These are phyloP conservation scores for Okamejei kenojei DNA, from an alignment of 2,797 vertebrate genomes.

Conservation along the genomic window DNA sequence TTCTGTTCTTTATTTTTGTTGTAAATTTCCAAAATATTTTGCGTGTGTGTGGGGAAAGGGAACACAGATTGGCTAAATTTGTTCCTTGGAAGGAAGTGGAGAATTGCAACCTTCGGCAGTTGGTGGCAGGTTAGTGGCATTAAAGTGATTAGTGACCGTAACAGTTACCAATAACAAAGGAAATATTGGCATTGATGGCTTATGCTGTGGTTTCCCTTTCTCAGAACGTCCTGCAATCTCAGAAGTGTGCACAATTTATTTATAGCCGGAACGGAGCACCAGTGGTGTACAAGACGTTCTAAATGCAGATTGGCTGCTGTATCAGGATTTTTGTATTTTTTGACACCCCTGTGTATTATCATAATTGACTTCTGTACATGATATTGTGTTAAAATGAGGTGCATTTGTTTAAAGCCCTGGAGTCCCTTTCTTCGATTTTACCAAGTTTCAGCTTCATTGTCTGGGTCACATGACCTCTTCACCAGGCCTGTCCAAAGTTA, in stretches of 20 bases:
- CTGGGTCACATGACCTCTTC: constrained; percentile 44
- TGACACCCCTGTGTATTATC: constrained; percentile 30
- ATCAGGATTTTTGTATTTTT: constrained; percentile 31
- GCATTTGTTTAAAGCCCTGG: constrained; percentile 33
- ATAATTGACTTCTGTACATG: constrained; percentile 37
- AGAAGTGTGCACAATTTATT: constrained; percentile 28
- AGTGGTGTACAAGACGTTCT: constrained; percentile 19
- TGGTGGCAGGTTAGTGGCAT: not conserved
- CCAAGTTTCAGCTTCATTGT: constrained; percentile 35
- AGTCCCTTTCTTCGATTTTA: constrained; percentile 33
- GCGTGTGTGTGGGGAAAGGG: not conserved
- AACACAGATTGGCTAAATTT: not conserved
- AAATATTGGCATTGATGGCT: not conserved
- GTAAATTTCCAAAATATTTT: not conserved
- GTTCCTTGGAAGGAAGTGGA: not conserved
- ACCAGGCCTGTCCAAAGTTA: constrained; percentile 48
- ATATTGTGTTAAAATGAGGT: constrained; percentile 34
- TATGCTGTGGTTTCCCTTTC: not conserved
- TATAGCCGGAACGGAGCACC: constrained; percentile 26
- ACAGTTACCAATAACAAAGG: not conserved
- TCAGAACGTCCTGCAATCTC: not conserved
- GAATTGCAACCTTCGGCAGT: not conserved
- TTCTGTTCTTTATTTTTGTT: too few relatives aligned
- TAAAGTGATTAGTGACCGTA: not conserved
- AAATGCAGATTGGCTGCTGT: constrained; percentile 38